phyloP scores from a whole-genome alignment of 2,888 invertebrate genomes.

The Lapara coniferarum region DNA sequence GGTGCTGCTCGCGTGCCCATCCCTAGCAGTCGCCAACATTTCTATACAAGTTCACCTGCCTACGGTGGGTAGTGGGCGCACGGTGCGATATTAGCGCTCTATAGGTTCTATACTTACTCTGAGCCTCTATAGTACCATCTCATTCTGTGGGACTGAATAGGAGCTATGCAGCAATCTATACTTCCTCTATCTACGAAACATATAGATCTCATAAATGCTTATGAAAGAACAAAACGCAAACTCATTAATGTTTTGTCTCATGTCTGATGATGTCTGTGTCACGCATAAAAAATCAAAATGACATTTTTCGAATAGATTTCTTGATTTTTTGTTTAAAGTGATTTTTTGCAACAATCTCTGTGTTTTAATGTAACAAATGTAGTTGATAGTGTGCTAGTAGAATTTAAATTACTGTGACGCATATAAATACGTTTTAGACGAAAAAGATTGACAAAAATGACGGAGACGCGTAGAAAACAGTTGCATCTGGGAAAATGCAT shows the following conservation, averaged over 20 bases:
- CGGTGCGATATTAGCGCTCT: no score
- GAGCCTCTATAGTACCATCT: no score
- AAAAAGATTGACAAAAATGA: constrained; percentile 67
- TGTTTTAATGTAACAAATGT: constrained; percentile 69
- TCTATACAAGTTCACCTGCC: no score
- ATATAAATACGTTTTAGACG: constrained; percentile 38
- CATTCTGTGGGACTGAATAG: no score
- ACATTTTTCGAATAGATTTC: constrained; percentile 63
- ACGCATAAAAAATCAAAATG: constrained; percentile 42
- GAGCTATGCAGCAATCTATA: no score
- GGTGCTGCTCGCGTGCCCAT: no score
- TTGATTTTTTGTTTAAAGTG: constrained; percentile 70
- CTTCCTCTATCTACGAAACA: no score
- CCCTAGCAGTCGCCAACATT: no score
- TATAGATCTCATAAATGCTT: no score
- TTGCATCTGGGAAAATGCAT: constrained; percentile 83
- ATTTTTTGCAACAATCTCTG: constrained; percentile 61
- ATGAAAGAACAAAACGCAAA: constrained; percentile 10
- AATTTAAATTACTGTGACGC: constrained; percentile 48
- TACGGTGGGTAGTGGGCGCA: no score
- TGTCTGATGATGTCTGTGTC: no score
- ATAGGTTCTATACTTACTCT: no score
- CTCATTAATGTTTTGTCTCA: constrained; percentile 28
- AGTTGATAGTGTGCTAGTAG: constrained; percentile 55
- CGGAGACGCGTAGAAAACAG: constrained; percentile 75